phyloP scores from a whole-genome alignment of 2,797 vertebrate genomes.

The Enteromius paludinosus region DNA sequence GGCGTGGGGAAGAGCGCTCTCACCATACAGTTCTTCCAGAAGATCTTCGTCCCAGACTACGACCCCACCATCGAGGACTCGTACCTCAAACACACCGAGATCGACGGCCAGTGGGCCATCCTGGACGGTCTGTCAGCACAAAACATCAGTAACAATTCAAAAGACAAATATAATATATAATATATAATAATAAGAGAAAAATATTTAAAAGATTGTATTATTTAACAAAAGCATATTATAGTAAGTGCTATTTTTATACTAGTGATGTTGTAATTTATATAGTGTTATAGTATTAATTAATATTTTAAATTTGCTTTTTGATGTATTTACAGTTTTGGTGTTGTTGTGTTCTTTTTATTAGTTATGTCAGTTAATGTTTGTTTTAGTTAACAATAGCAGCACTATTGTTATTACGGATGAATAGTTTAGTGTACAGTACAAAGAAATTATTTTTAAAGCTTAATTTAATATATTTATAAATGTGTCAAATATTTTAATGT shows the following conservation, averaged over 20 bases:
- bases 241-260: no score
- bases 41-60: constrained; percentile 99
- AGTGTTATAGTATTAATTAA: neutral
- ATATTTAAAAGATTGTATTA: neutral
- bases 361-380: neutral
- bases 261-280: neutral
- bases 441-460: neutral
- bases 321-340: neutral
- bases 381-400: neutral
- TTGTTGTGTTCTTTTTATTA: neutral
- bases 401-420: neutral
- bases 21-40: constrained; percentile 99
- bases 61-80: constrained; percentile 99
- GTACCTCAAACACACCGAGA: constrained; percentile 98
- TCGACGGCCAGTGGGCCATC: constrained; percentile 98
- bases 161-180: neutral
- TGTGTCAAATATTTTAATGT: neutral
- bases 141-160: neutral
- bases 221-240: neutral
- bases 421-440: neutral
- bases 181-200: neutral
- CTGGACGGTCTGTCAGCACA: constrained; percentile 85
- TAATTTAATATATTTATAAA: neutral
- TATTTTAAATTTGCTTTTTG: neutral
- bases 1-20: constrained; percentile 97